Base-by-base conservation (phyloP, 1,140 invertebrate genomes). In the Meteorus sp. region DNA sequence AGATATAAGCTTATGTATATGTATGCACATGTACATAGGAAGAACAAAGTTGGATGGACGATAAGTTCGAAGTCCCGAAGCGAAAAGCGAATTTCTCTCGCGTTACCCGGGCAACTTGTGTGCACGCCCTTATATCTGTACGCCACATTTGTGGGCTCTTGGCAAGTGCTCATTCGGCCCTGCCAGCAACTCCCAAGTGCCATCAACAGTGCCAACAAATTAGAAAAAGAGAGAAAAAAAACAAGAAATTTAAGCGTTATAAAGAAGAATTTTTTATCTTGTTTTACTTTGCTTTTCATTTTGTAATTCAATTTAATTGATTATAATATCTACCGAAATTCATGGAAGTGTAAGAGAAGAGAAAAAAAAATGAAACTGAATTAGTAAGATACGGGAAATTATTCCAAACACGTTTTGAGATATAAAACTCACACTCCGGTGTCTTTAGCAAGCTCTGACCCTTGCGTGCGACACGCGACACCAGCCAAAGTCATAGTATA, bases 401-500 rank as follows among this genome's bases (percentile, higher is more conserved):
- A n/a, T n/a, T n/a, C n/a, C n/a, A n/a, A n/a, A n/a, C n/a, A 35
- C 37, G 15, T 31, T 31, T 35, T 33, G 13, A 17, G 27, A 37
- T 35, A 37, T 52, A 35, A 11, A 52, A 52, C 27, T 37, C 33
- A 37, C 35, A n/a, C 13, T 5, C 15, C 37, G 13, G n/a, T 37
- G 11, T 23, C 15, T 52, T 43, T 25, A 51, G 35, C 27, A 31
- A 3, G 35, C 11, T 52, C 7, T 52, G 37, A 52, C 47, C 48
- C 47, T 59, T 29, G 56, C 56, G 48, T 59, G 56, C 29, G 7
- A 33, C 56, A 59, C 56, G 56, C 56, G 48, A 59, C 48, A 47
- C 3, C 13, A 31, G 13, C 43, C 27, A 59, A 52, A 59, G 56
- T 59, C 35, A 59, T 27, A 33, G 44, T 23, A 23, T 15, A 11